These are phyloP conservation scores for Patella pellucida DNA, from an alignment of 2,888 invertebrate species.

Conservation along the genomic window DNA sequence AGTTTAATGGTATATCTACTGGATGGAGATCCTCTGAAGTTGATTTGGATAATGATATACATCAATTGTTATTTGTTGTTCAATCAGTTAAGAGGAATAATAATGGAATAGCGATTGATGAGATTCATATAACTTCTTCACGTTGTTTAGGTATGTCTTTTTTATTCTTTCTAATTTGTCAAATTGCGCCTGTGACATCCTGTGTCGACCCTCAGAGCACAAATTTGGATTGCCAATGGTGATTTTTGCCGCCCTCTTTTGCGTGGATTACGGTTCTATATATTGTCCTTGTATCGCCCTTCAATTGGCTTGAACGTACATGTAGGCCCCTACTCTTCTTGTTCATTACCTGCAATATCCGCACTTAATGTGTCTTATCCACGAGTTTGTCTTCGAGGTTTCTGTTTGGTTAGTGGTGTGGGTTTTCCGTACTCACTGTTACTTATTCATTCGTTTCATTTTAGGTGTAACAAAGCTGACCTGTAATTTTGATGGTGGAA, in stretches of 20 bases:
- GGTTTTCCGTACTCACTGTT: neutral
- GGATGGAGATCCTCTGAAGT: slow-evolving; percentile 30
- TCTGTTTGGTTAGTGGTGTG: neutral
- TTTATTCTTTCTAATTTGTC: neutral
- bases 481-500: slow-evolving; percentile 31
- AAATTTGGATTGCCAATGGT: neutral
- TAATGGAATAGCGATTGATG: slow-evolving; percentile 32
- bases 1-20: slow-evolving; percentile 16
- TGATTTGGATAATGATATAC: slow-evolving; percentile 17
- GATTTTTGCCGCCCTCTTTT: too few relatives aligned
- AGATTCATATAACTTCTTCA: neutral
- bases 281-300: too few relatives aligned
- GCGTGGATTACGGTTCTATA: too few relatives aligned
- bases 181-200: neutral
- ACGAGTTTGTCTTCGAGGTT: neutral
- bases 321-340: slow-evolving; percentile 19
- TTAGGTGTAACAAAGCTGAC: slow-evolving; percentile 24
- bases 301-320: slow-evolving; percentile 11
- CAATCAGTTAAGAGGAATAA: slow-evolving; percentile 1
- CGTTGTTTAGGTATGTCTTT: slow-evolving; percentile 21
- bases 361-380: neutral
- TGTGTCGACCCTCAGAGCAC: neutral
- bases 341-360: slow-evolving; percentile 12
- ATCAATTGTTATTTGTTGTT: slow-evolving; percentile 24
- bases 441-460: neutral